Evolutionary conservation across 2,113 vertebrate species (phyloP).

Genomic region (Protobothrops flavoviridis): DNA sequence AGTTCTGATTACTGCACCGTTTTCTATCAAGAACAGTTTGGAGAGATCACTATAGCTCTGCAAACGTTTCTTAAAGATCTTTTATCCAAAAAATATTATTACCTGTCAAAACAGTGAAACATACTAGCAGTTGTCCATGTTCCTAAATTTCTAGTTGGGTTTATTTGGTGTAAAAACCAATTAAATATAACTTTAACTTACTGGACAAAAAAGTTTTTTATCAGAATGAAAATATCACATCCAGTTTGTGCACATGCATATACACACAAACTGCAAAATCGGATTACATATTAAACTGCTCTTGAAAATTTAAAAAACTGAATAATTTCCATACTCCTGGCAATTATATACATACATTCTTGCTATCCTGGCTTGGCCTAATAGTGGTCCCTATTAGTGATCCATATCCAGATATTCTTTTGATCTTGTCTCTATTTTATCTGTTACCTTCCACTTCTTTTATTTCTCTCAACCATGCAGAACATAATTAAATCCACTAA

Average conservation of each 20-base stretch:
- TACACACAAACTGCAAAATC: not conserved
- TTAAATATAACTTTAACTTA: not conserved
- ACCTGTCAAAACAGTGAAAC: not conserved
- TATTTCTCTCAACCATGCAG: not conserved
- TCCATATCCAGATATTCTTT: not conserved
- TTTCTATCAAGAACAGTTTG: not conserved
- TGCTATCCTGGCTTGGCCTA: not conserved
- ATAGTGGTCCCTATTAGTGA: not conserved
- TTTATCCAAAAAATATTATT: not conserved
- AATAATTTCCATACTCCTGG: not conserved
- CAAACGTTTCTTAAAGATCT: not conserved
- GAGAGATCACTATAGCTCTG: not conserved
- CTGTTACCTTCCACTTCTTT: not conserved
- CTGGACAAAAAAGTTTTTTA: not conserved
- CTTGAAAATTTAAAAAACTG: no score
- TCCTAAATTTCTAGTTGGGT: not conserved
- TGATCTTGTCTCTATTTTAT: not conserved
- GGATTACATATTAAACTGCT: not conserved
- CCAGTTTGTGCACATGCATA: not conserved
- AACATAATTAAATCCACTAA: not conserved
- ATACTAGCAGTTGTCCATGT: not conserved
- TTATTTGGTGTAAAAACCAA: not conserved
- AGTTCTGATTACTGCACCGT: not conserved
- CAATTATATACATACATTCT: not conserved
- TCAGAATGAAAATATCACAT: not conserved